These are phyloP conservation scores for Lamprotornis superbus DNA, from an alignment of 2,113 vertebrate species.

Conservation along the genomic window DNA sequence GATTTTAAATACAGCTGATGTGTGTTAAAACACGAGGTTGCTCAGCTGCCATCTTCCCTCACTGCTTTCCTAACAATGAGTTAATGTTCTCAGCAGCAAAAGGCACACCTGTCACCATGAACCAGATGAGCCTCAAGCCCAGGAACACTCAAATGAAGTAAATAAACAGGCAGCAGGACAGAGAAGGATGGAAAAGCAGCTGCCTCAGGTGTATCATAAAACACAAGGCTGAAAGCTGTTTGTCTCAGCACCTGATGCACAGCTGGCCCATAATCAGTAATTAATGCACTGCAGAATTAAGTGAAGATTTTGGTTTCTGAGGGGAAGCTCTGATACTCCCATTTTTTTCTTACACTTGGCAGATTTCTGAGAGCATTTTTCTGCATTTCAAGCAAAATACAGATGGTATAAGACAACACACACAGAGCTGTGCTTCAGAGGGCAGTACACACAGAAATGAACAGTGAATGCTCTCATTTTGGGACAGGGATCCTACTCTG, in stretches of 20 bases:
- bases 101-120: conserved; percentile 19
- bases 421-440: not conserved
- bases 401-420: not conserved
- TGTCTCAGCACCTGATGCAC: conserved; percentile 22
- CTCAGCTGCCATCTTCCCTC: not conserved
- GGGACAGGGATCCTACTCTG: not conserved
- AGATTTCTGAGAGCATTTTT: not conserved
- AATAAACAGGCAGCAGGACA: not conserved
- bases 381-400: not conserved
- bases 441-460: not conserved
- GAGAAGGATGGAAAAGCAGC: not conserved
- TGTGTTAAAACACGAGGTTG: not conserved
- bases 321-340: not conserved
- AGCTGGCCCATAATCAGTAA: conserved; percentile 5
- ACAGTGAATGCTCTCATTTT: not conserved
- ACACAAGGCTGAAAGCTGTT: not conserved
- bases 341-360: not conserved
- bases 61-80: not conserved
- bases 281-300: not conserved
- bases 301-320: not conserved
- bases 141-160: not conserved
- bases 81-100: not conserved
- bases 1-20: not conserved
- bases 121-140: not conserved
- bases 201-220: conserved; percentile 16